A percentile compares a stretch with the other conserved stretches of the same genome.
Conservation (phyloP, 2,888 invertebrate species). For the Caenorhabditis zanzibari region DNA sequence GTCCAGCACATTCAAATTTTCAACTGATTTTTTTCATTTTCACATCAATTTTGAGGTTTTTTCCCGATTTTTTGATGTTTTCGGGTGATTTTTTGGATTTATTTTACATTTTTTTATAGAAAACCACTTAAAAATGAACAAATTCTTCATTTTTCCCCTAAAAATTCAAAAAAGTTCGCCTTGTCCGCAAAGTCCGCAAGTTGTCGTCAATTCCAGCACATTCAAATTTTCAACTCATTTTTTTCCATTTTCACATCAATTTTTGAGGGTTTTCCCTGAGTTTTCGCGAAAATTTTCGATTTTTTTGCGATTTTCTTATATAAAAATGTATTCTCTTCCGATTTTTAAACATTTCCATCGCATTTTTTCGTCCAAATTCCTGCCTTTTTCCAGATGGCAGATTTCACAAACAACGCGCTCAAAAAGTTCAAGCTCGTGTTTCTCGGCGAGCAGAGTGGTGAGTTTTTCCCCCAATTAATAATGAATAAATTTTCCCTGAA, state of each 20-base stretch:
- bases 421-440: slow-evolving; percentile 99
- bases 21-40: no score
- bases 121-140: not conserved
- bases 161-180: not conserved
- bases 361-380: not conserved
- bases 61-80: not conserved
- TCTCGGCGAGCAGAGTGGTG: slow-evolving; percentile 94
- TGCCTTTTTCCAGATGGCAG: slow-evolving; percentile 84
- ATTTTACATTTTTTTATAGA: not conserved
- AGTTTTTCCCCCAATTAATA: slow-evolving; percentile 47
- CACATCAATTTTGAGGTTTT: not conserved
- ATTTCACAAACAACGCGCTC: slow-evolving; percentile 95
- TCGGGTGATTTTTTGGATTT: not conserved
- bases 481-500: not conserved
- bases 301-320: not conserved
- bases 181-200: slow-evolving; percentile 1
- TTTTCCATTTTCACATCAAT: not conserved
- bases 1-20: no score
- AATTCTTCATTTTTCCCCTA: not conserved
- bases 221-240: not conserved
- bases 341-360: not conserved
- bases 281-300: not conserved
- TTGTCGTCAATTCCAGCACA: slow-evolving; percentile 8
- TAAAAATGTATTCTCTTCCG: not conserved
- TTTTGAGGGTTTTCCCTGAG: not conserved